phyloP scores from a whole-genome alignment of 2,113 vertebrate species.

The Xenus cinereus region DNA sequence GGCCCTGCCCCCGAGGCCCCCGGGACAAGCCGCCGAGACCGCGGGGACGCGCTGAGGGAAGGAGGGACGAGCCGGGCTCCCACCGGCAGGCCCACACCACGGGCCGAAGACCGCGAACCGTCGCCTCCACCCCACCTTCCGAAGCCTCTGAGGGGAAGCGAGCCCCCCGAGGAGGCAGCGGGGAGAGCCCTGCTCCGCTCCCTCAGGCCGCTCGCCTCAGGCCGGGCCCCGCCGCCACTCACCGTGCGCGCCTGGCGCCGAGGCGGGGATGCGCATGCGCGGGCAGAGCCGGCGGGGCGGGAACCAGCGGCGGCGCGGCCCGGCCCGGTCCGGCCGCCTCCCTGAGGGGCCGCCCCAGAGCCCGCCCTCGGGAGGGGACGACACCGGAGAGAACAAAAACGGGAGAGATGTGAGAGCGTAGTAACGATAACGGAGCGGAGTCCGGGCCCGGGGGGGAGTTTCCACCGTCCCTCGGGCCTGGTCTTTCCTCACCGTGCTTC shows the following conservation, averaged over 20 bases:
- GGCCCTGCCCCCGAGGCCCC: not conserved
- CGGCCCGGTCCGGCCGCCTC: not conserved
- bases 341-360: too few relatives aligned
- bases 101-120: not conserved
- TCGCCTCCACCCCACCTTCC: not conserved
- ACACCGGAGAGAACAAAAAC: fast-evolving
- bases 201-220: not conserved
- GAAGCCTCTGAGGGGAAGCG: not conserved
- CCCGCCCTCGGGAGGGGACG: not conserved
- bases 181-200: too few relatives aligned
- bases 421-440: fast-evolving
- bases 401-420: fast-evolving
- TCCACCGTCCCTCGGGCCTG: fast-evolving
- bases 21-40: not conserved
- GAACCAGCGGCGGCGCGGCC: not conserved
- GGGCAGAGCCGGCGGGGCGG: not conserved
- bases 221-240: not conserved
- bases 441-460: fast-evolving
- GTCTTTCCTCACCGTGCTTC: too few relatives aligned
- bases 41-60: not conserved
- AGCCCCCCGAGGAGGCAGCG: not conserved
- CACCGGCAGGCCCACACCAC: not conserved
- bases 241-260: not conserved
- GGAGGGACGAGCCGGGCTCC: too few relatives aligned
- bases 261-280: not conserved